These are phyloP conservation scores for Drosophila azteca DNA, from an alignment of 1,140 invertebrate genomes.

Conservation along the genomic window DNA sequence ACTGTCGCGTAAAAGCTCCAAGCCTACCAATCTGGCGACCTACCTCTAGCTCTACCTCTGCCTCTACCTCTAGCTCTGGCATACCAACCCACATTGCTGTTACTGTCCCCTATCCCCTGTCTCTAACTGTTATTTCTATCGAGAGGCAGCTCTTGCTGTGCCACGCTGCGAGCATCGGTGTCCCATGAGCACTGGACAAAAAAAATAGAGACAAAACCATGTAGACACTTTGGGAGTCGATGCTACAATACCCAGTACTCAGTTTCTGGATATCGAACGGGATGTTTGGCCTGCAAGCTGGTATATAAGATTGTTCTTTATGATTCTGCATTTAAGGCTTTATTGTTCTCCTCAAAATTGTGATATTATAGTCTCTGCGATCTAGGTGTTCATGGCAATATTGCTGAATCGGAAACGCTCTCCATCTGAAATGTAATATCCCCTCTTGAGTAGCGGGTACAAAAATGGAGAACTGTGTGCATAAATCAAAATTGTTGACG, in stretches of 20 bases:
- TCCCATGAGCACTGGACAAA: slow-evolving; percentile 58
- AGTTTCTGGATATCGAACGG: no score
- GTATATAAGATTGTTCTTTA: no score
- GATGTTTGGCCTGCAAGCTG: no score
- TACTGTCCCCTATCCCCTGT: not conserved
- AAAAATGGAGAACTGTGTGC: slow-evolving; percentile 60
- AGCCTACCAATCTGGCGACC: slow-evolving; percentile 63
- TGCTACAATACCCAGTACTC: no score
- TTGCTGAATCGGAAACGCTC: no score
- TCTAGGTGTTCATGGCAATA: no score
- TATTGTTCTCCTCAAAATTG: no score
- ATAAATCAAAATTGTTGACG: slow-evolving; percentile 80
- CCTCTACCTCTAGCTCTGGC: not conserved
- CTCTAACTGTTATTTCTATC: slow-evolving; percentile 51
- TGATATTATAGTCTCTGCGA: no score
- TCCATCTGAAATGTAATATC: no score
- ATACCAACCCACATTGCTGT: slow-evolving; percentile 48
- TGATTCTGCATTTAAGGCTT: no score
- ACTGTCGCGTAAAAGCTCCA: slow-evolving; percentile 75
- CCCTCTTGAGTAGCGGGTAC: not conserved
- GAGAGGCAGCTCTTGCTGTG: slow-evolving; percentile 16
- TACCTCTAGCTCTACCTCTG: slow-evolving; percentile 37
- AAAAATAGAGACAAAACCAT: slow-evolving; percentile 50
- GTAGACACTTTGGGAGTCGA: no score
- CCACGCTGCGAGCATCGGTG: slow-evolving; percentile 15